phyloP scores from a whole-genome alignment of 2,113 vertebrate species.

The Puntigrus tetrazona region DNA sequence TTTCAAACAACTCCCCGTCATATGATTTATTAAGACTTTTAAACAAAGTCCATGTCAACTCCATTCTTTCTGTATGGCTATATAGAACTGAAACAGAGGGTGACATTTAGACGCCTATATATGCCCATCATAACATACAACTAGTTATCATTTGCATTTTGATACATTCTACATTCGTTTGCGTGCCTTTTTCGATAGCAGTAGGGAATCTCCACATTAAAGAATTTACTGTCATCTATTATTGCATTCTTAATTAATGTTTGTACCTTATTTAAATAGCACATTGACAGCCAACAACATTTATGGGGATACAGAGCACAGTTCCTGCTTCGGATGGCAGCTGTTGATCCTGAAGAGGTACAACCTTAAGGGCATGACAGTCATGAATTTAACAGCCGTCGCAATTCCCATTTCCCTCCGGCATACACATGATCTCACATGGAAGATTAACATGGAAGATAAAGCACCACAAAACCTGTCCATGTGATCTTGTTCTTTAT shows the following conservation, averaged over 20 bases:
- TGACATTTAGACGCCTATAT: neutral
- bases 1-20: neutral
- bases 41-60: neutral
- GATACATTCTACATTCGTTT: neutral
- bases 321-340: neutral
- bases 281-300: neutral
- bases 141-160: too few species aligned
- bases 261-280: neutral
- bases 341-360: conserved; percentile 10
- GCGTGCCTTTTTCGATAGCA: too few species aligned
- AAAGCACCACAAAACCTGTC: neutral
- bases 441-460: neutral
- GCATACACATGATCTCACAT: neutral
- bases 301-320: neutral
- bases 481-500: neutral
- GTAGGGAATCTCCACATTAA: neutral
- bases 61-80: neutral
- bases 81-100: neutral
- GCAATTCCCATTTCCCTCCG: neutral
- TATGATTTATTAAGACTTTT: neutral
- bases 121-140: too few species aligned
- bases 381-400: neutral
- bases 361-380: conserved; percentile 6
- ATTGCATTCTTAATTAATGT: neutral
- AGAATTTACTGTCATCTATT: neutral